Evolutionary conservation across 2,113 vertebrate species (phyloP).

Genomic region (Rafetus swinhoei): DNA sequence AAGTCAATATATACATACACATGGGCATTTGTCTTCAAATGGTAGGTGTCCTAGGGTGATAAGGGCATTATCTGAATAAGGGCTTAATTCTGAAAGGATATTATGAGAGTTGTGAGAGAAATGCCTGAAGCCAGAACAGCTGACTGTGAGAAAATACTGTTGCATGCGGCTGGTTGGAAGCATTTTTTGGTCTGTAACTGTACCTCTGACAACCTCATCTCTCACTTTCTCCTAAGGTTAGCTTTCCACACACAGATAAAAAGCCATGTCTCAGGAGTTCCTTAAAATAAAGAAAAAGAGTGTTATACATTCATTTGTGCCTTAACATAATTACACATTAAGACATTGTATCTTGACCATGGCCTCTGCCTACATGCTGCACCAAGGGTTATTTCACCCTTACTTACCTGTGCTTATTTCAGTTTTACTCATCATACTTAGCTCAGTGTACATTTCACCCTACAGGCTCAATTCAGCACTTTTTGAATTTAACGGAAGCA

Average conservation of each 20-base stretch:
- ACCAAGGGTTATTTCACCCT: background rate
- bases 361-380: background rate
- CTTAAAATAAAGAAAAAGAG: background rate
- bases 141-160: background rate
- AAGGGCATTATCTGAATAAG: background rate
- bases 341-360: background rate
- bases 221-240: background rate
- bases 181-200: background rate
- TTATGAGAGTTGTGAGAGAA: background rate
- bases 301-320: background rate
- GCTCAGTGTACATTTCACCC: fast-evolving
- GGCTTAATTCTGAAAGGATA: background rate
- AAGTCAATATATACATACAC: background rate
- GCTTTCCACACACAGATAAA: background rate
- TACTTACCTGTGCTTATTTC: background rate
- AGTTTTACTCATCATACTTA: background rate
- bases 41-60: background rate
- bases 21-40: background rate
- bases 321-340: background rate
- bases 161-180: background rate
- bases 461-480: background rate
- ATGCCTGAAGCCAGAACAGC: background rate
- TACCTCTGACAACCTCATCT: background rate
- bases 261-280: background rate
- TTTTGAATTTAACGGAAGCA: background rate